Base-by-base conservation (phyloP, 2,113 vertebrate genomes). In the Lota lota region DNA sequence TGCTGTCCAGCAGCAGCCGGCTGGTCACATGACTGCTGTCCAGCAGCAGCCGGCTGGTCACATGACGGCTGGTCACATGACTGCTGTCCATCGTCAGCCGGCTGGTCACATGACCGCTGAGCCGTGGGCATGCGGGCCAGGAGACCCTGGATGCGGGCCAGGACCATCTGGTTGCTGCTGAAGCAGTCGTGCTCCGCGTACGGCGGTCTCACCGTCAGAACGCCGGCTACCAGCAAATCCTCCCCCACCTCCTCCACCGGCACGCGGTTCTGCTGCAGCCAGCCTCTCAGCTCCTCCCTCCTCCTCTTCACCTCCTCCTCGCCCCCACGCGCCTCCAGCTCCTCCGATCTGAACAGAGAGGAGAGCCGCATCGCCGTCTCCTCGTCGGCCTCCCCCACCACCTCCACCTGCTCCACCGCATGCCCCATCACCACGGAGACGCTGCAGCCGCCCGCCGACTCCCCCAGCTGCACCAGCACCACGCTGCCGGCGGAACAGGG, bases 201-300 rank as follows among this genome's bases (percentile, higher is more conserved):
- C 5, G 59, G 59, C 8, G 59, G 21, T 6, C 5, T 14, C 21
- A 61, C 21, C 22, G 21, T 61, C 12, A 61, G 59, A 1, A 61
- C 22, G 21, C 21, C 12, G 15, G 59, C 59, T 11, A 61, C 59
- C 2, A 20, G 14, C 2, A 61, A 21, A 6, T 16, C 21, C 7
- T 22, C 21, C 15, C 59, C 59, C 4, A 22, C 59, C 20, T 61
- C 21, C 59, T 22, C 14, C 59, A 61, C 21, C 21, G 59, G 59
- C 6, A 61, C 59, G 22, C 59, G 59, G 59, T 61, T 61, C 59
- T 22, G 14, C 59, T 61, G 11, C 59, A 61, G 22, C 59, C 59
- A 61, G 59, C 20, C 11, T 5, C 10, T 20, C 21, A 61, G 21
- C 59, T 2, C 21, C 59, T 14, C 21, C 20, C 59, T 5, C 2